These are phyloP conservation scores for Glaucomys volans DNA, from an alignment of 2,113 vertebrate genomes.

Conservation along the genomic window DNA sequence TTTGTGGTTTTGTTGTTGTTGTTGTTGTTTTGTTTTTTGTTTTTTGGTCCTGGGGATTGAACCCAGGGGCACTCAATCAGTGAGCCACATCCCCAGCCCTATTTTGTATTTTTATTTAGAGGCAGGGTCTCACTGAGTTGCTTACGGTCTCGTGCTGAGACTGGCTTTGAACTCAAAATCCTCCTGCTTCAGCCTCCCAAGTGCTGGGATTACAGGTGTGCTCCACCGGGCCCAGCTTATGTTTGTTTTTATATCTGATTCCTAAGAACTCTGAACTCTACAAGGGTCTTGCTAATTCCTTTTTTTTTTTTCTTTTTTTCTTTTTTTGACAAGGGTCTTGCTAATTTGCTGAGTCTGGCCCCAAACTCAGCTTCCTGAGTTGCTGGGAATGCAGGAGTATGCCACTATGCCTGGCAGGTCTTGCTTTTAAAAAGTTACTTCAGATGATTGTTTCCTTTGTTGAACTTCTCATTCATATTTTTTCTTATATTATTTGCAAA, in stretches of 20 bases:
- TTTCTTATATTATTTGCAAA: constrained; percentile 53
- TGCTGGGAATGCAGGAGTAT: background rate
- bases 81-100: too few species aligned
- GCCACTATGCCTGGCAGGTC: background rate
- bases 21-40: too few species aligned
- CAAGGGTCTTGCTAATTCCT: background rate
- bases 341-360: background rate
- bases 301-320: background rate
- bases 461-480: constrained; percentile 4
- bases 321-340: background rate
- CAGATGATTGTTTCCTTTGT: background rate
- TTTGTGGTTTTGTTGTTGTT: too few species aligned
- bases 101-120: too few species aligned
- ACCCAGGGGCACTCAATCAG: too few species aligned
- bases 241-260: constrained; percentile 15
- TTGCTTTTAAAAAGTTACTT: constrained; percentile 41
- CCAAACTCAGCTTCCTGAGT: background rate
- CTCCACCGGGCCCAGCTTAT: too few species aligned
- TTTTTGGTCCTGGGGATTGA: too few species aligned
- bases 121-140: too few species aligned
- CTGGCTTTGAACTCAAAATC: too few species aligned
- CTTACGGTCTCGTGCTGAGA: too few species aligned
- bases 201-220: too few species aligned
- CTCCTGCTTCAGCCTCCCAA: too few species aligned
- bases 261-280: background rate